Evolutionary conservation across 1,140 invertebrate species (phyloP), one percentile per base, ranked within the genome.

Genomic region (Anastrepha obliqua): DNA sequence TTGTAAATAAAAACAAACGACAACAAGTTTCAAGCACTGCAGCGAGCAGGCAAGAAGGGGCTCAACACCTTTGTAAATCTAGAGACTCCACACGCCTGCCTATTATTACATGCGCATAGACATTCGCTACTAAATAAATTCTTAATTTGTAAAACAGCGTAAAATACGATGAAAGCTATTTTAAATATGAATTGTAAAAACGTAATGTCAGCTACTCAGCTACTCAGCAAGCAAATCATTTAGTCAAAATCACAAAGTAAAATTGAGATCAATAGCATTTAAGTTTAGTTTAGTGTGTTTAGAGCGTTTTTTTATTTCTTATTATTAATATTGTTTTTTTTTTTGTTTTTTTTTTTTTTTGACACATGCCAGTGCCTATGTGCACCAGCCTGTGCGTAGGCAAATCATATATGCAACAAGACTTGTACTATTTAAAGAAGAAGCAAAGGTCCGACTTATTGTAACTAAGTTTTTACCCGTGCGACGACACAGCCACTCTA

Each of bases 231-330:
- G 74, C 20, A 20, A 13, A 81, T 55, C n/a, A 81, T 81, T 74
- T 81, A 81, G 74, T 81, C 74, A 81, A 81, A 55, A 81, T 81
- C 47, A 81, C 20, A 81, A 81, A 81, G n/a, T 55, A 70, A 47
- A 81, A 81, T 55, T 55, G 47, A 81, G 47, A 55, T 29, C n/a
- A 81, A 17, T 81, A 81, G 74, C 8, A 1, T 7, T 81, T 81
- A 81, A 81, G 44, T 81, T 81, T 55, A 81, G 44, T 62, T 62
- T 17, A 62, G 11, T 62, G 74, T 11, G 8, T 55, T 81, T 81
- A 81, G 8, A 55, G 55, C 17, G 11, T 15, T 20, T 55, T 55
- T 74, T 74, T 74, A 17, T 65, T 65, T 58, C 2, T 29, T 11
- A 29, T 65, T 44, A 47, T 74, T 47, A 29, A 0, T 29, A 29